phyloP scores from a whole-genome alignment of 2,113 vertebrate species.

The Lampris incognitus region DNA sequence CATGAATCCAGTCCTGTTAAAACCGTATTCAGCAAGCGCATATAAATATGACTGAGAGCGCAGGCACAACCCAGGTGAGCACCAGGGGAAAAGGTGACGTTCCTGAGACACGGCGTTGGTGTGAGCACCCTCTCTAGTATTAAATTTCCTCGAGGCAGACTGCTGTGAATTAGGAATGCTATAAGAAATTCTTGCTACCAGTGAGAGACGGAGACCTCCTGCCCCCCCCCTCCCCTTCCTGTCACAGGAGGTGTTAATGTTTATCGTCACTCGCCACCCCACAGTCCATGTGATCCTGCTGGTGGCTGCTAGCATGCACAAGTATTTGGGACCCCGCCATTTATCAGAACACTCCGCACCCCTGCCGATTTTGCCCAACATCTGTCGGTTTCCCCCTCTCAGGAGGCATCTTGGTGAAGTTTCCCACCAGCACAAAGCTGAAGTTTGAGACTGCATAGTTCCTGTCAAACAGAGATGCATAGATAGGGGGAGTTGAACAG shows the following conservation, averaged over 20 bases:
- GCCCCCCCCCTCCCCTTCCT: conserved; percentile 1
- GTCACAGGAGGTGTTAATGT: conserved; percentile 24
- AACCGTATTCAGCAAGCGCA: conserved; percentile 34
- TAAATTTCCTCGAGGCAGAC: conserved; percentile 15
- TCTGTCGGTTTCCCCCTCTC: conserved; percentile 1
- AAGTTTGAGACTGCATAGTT: conserved; percentile 47
- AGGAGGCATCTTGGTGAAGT: conserved; percentile 24
- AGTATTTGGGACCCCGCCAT: background rate
- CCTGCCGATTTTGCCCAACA: background rate
- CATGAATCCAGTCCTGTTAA: conserved; percentile 15
- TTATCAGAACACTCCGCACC: conserved; percentile 20
- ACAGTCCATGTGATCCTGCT: background rate
- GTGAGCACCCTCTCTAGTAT: conserved; percentile 3
- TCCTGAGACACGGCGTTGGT: conserved; percentile 8
- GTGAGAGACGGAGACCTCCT: conserved; percentile 12
- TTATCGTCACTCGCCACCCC: conserved; percentile 34
- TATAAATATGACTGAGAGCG: background rate
- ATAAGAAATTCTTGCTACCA: background rate
- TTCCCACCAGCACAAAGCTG: conserved; percentile 23
- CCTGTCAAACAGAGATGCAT: conserved; percentile 37
- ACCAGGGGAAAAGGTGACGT: conserved; percentile 24
- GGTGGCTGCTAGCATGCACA: background rate
- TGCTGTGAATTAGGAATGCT: background rate
- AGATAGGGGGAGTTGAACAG: conserved; percentile 39
- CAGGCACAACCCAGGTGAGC: conserved; percentile 19